Conservation (phyloP, 2,113 vertebrate genomes). For the Catharus minimus region DNA sequence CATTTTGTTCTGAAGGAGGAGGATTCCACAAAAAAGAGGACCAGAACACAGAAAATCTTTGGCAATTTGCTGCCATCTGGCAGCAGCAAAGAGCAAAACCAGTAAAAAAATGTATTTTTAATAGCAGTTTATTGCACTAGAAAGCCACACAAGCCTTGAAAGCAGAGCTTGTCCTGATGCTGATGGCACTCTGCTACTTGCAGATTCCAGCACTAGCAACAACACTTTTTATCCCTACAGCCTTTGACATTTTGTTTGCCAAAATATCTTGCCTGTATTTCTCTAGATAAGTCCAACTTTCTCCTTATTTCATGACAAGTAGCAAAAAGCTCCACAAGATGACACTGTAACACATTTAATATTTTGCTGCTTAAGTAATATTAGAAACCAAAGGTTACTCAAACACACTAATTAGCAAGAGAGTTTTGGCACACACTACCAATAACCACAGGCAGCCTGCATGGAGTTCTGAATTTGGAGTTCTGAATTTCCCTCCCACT, state of each 20-base stretch:
- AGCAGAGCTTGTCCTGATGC: too few species aligned
- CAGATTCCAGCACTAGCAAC: neutral
- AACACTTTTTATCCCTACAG: neutral
- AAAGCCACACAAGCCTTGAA: neutral
- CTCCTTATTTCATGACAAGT: neutral
- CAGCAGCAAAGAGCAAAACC: slow-evolving; percentile 23
- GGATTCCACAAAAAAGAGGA: neutral
- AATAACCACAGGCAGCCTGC: neutral
- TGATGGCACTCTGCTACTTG: too few species aligned
- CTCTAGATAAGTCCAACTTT: fast-evolving
- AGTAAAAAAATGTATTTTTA: neutral
- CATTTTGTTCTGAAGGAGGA: slow-evolving; percentile 11
- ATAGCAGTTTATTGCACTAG: neutral
- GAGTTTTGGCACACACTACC: neutral
- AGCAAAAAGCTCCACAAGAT: neutral
- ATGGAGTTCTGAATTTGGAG: neutral
- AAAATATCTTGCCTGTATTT: neutral
- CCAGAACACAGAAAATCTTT: neutral
- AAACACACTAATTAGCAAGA: neutral
- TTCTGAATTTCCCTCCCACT: neutral
- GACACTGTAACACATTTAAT: neutral
- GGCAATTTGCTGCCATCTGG: slow-evolving; percentile 68
- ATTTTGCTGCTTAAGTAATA: neutral
- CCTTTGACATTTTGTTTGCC: neutral
- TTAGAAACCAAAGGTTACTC: neutral